These are phyloP conservation scores for Premnoplex brunnescens DNA, from an alignment of 2,797 vertebrate species.

Conservation along the genomic window DNA sequence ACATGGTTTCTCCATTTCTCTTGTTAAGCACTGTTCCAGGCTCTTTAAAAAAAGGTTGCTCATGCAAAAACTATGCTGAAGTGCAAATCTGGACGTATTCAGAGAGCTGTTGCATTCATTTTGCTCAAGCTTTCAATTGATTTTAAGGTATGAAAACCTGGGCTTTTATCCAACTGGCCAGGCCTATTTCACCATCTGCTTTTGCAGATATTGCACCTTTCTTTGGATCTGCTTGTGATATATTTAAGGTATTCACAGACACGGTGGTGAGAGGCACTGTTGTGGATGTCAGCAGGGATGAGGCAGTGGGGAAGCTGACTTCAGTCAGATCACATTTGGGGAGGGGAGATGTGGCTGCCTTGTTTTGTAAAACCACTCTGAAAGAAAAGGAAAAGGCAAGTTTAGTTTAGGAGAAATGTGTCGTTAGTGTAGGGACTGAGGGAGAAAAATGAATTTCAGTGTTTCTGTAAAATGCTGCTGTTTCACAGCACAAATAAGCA, in stretches of 20 bases:
- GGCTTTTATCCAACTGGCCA: constrained; percentile 59
- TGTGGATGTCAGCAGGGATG: background rate
- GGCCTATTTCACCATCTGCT: constrained; percentile 56
- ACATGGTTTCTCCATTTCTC: constrained; percentile 52
- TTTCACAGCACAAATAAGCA: background rate
- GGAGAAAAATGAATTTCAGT: background rate
- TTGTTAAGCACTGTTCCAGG: constrained; percentile 37
- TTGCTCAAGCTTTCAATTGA: constrained; percentile 26
- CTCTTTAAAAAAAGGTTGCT: constrained; percentile 24
- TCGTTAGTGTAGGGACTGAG: background rate
- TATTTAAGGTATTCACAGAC: constrained; percentile 23
- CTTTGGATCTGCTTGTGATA: constrained; percentile 10
- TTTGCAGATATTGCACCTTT: constrained; percentile 58
- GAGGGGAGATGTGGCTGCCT: background rate
- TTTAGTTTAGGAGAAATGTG: background rate
- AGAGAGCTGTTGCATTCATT: constrained; percentile 56
- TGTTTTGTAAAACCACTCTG: background rate
- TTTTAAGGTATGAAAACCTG: constrained; percentile 61
- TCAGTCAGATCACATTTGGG: background rate
- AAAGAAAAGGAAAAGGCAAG: background rate
- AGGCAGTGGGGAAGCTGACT: background rate
- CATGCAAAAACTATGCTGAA: constrained; percentile 56
- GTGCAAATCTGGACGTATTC: constrained; percentile 26
- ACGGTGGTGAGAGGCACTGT: background rate
- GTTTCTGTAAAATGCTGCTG: background rate